Base-by-base conservation (phyloP, 2,888 invertebrate species). In the Habroteleia sp. region DNA sequence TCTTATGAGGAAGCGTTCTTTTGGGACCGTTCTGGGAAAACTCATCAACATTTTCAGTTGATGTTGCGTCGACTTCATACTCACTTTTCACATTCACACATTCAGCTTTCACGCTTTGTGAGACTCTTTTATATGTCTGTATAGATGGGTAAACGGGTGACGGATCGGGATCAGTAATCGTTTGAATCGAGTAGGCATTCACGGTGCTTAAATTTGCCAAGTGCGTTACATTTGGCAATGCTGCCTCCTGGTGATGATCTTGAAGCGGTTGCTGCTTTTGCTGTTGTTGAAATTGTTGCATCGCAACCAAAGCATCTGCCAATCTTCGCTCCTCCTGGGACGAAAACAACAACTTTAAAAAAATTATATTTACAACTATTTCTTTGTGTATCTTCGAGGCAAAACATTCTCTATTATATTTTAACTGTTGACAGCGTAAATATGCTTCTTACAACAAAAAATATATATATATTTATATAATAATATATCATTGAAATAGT, bases 1-100 rank as follows among this genome's bases (percentile, higher is more conserved):
- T 96, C 87, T 96, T 96, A 85, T 96, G 96, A 0, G 96, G 96
- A 63, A 96, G 88, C 76, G 94, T 94, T 86, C 94, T 93, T 78
- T 93, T 93, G 5, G 83, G 86, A 52, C 90, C 89, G 0, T 89
- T 68, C 17, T 68, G 85, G 7, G 85, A 84, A 25, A 85, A 86
- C 52, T 89, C 89, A 31, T 89, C 90, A 11, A 88, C 88, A 54
- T 89, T 90, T 63, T 89, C 89, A 3, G 89, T 89, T 1, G 89
- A 89, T 27, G 89, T 88, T 2, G 88, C 88, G 1, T 88, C 88
- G 10, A 56, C 35, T 20, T 89, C 88, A 33, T 87, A 89, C 41
- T 89, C 90, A 50, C 84, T 86, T 65, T 89, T 89, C n/a, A 89
- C 84, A 35, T 88, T 87, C 17, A 87, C 80, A 7, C 83, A 86